A percentile compares a stretch with the other conserved stretches of the same genome.
These are phyloP conservation scores for Kuschelorhynchus macadamiae DNA, from an alignment of 2,888 invertebrate genomes.

Conservation along the genomic window DNA sequence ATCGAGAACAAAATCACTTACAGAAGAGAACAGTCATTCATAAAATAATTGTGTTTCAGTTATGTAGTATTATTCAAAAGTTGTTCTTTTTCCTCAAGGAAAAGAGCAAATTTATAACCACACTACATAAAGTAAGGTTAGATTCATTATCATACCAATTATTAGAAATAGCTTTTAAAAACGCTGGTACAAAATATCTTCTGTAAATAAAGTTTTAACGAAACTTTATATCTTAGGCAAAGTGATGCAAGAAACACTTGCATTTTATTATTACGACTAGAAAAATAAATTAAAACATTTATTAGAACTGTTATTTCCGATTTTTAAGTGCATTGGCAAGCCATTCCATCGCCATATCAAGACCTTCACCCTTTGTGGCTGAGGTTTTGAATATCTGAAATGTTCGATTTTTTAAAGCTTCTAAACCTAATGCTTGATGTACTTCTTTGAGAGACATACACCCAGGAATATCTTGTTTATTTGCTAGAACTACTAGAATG, in stretches of 20 bases:
- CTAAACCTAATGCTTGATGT: conserved; percentile 95
- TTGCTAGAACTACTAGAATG: conserved; percentile 95
- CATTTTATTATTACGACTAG: conserved; percentile 46
- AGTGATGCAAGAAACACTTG: conserved; percentile 14
- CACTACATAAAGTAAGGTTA: too few species aligned
- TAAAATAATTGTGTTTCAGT: too few species aligned
- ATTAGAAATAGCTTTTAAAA: not conserved
- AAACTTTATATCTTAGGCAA: conserved; percentile 25
- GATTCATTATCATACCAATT: conserved; percentile 4
- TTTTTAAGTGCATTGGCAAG: conserved; percentile 91
- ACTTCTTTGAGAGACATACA: conserved; percentile 97
- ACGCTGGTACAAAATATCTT: conserved; percentile 4
- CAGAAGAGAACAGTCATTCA: too few species aligned
- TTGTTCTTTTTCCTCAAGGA: too few species aligned
- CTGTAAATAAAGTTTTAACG: conserved; percentile 15
- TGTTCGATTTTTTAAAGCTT: conserved; percentile 95
- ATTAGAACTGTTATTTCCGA: conserved; percentile 79
- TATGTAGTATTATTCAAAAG: too few species aligned
- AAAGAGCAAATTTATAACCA: too few species aligned
- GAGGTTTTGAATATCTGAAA: conserved; percentile 99
- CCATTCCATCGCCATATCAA: conserved; percentile 99
- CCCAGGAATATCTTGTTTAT: conserved; percentile 99
- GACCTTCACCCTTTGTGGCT: conserved; percentile 97
- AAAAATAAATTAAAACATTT: conserved; percentile 41
- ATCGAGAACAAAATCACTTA: too few species aligned